These are phyloP conservation scores for Neopipo cinnamomea DNA, from an alignment of 2,113 vertebrate genomes.

Conservation along the genomic window DNA sequence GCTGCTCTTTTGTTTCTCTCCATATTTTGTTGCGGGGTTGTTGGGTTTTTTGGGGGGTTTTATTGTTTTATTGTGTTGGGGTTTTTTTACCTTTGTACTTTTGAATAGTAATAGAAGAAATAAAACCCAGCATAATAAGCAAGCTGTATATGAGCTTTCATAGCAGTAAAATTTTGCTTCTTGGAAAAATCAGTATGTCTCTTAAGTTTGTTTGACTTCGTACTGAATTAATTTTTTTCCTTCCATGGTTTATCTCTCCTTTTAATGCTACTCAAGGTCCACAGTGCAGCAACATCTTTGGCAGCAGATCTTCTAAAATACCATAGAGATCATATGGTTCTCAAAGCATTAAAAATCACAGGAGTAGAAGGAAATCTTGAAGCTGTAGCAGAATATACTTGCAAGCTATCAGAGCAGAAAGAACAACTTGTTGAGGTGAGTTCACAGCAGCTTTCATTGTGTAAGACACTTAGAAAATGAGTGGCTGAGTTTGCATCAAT, in stretches of 20 bases:
- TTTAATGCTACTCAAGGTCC: slow-evolving; percentile 78
- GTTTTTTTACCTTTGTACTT: background rate
- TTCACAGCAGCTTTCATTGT: background rate
- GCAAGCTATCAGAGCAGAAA: slow-evolving; percentile 92
- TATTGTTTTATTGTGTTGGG: background rate
- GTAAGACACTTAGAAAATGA: background rate
- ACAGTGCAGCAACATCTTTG: slow-evolving; percentile 83
- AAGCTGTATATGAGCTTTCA: background rate
- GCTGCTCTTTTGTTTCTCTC: background rate
- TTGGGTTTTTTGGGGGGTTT: background rate
- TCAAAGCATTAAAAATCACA: slow-evolving; percentile 87
- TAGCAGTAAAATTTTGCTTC: background rate
- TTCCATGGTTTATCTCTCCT: background rate
- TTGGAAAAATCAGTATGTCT: background rate
- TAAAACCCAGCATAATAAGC: background rate
- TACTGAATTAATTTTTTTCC: background rate
- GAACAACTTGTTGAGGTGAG: slow-evolving; percentile 95
- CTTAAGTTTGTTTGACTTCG: background rate
- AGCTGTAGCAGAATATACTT: slow-evolving; percentile 87
- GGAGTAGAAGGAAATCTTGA: slow-evolving; percentile 94
- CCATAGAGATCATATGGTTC: slow-evolving; percentile 86
- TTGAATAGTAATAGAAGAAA: background rate
- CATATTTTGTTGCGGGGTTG: background rate
- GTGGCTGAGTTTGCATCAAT: background rate
- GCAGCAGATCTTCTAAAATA: slow-evolving; percentile 88